These are phyloP conservation scores for Columba guinea DNA, from an alignment of 2,797 vertebrate species.

Conservation along the genomic window DNA sequence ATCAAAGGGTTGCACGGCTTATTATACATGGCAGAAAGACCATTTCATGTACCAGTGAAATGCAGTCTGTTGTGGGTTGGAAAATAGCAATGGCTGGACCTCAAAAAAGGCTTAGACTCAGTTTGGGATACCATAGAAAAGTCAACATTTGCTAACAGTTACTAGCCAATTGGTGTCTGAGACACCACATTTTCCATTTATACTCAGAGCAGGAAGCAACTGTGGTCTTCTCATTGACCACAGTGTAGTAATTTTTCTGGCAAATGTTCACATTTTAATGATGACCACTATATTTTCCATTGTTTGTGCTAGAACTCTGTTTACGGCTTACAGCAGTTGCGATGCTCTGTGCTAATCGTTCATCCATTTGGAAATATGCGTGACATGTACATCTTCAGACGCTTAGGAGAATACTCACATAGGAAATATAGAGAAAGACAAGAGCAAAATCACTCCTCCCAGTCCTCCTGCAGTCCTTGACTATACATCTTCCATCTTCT, in stretches of 20 bases:
- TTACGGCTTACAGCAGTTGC: neutral
- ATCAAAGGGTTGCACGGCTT: neutral
- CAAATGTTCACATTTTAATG: constrained; percentile 18
- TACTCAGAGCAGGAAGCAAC: constrained; percentile 45
- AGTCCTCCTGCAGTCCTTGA: neutral
- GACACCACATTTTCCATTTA: constrained; percentile 53
- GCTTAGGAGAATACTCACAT: neutral
- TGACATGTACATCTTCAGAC: neutral
- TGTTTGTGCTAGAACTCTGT: constrained; percentile 22
- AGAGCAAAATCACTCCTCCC: neutral
- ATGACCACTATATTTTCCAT: constrained; percentile 22
- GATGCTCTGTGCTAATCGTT: neutral
- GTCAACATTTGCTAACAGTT: constrained; percentile 49
- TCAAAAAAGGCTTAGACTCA: constrained; percentile 21
- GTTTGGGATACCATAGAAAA: constrained; percentile 29
- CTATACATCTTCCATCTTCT: neutral
- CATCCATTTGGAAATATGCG: neutral
- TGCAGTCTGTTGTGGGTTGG: constrained; percentile 30
- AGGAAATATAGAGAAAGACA: neutral
- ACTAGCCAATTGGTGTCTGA: constrained; percentile 10
- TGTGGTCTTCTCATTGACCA: constrained; percentile 36
- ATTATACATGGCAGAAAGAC: neutral
- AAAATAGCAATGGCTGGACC: constrained; percentile 38
- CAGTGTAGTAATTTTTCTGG: constrained; percentile 17
- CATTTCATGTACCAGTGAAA: neutral